Evolutionary conservation across 2,888 invertebrate genomes (phyloP), one percentile per base, ranked within the genome.

Genomic region (Branchinecta sandiegonensis): DNA sequence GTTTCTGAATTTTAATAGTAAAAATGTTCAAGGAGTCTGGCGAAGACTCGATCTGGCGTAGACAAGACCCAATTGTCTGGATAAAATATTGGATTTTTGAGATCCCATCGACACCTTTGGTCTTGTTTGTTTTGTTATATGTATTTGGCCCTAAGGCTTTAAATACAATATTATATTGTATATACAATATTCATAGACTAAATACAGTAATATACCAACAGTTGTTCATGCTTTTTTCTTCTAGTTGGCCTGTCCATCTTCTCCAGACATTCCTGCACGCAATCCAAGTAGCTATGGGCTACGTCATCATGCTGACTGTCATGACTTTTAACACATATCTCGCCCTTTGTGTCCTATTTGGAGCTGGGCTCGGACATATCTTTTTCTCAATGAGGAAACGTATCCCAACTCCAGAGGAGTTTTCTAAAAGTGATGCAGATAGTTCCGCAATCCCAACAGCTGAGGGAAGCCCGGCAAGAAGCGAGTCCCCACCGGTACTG

Each of bases 311-410:
- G 72, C 65, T 72, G 66, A 69, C 70, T 17, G 72, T 72, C 56
- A 72, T 72, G 72, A 71, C 71, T 11, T 72, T 69, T 66, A 72
- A 72, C 66, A 72, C 66, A 6, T 73, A 71, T 65, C 66, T 73
- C 64, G 65, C 67, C 47, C 47, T 72, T 11, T 70, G 70, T 17
- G 70, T 72, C 9, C 63, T 72, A 11, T 64, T 70, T 12, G 72
- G 73, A 48, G 70, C 70, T 50, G 69, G 71, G 17, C 66, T 70
- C 47, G 72, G 72, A 3, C 71, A 69, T 67, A 48, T 67, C 14
- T 72, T 72, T 10, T 56, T 56, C 63, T 17, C 23, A 56, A 17
- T 56, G 14, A 56, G 23, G 63, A n/a, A n/a, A 56, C n/a, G 10
- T n/a, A n/a, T 17, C n/a, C n/a, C 23, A 56, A 2, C n/a, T 17